These are phyloP conservation scores for Cheilinus undulatus DNA, from an alignment of 2,113 vertebrate species.

Conservation along the genomic window DNA sequence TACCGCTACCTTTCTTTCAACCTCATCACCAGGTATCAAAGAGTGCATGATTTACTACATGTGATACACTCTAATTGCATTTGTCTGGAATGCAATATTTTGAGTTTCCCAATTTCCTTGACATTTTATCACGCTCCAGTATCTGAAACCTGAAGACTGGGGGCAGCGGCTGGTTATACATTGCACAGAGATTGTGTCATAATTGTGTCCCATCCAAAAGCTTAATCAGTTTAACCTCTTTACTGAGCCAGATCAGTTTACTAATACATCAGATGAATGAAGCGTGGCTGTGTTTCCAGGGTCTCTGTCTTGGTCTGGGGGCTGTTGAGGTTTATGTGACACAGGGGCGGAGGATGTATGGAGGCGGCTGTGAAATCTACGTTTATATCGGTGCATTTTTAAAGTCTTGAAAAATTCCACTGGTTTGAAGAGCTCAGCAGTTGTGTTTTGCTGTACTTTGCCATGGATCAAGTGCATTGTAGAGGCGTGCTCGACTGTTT, in stretches of 20 bases:
- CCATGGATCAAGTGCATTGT: conserved; percentile 48
- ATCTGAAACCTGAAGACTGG: conserved; percentile 68
- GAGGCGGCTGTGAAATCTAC: not conserved
- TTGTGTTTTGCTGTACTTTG: conserved; percentile 7
- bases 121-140: conserved; percentile 73
- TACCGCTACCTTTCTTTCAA: conserved; percentile 44
- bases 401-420: conserved; percentile 13
- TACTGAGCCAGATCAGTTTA: conserved; percentile 78
- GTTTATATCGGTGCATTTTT: conserved; percentile 30
- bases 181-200: conserved; percentile 81
- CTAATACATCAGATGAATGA: conserved; percentile 64
- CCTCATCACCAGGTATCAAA: conserved; percentile 69
- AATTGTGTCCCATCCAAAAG: conserved; percentile 77
- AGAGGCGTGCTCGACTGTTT: conserved; percentile 30
- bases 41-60: conserved; percentile 48
- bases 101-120: conserved; percentile 77
- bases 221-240: conserved; percentile 83
- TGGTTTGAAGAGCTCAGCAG: conserved; percentile 27
- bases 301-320: conserved; percentile 25
- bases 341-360: not conserved
- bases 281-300: conserved; percentile 43
- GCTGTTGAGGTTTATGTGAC: conserved; percentile 11
- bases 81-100: conserved; percentile 81
- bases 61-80: conserved; percentile 77
- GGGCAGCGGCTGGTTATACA: conserved; percentile 54